These are phyloP conservation scores for Barbus barbus DNA, from an alignment of 2,113 vertebrate genomes.

Conservation along the genomic window DNA sequence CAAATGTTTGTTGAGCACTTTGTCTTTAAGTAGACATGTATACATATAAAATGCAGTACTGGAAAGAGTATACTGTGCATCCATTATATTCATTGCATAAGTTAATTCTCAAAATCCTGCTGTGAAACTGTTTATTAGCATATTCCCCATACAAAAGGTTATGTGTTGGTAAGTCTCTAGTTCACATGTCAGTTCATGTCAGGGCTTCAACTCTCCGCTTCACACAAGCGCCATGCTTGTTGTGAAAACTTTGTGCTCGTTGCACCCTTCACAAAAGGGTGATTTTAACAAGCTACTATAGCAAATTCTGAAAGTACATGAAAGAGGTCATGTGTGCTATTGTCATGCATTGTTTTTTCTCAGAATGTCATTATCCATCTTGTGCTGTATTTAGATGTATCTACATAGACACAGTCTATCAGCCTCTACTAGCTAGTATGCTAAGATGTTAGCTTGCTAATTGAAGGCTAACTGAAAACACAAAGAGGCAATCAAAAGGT, in stretches of 20 bases:
- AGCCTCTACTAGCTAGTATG: background rate
- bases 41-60: conserved; percentile 15
- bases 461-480: background rate
- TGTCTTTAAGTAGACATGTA: conserved; percentile 22
- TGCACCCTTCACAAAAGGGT: background rate
- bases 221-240: background rate
- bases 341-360: background rate
- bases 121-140: background rate
- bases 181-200: conserved; percentile 31
- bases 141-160: background rate
- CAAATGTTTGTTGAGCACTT: conserved; percentile 43
- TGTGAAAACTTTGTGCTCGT: background rate
- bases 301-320: background rate
- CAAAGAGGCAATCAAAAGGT: background rate
- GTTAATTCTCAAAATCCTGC: background rate
- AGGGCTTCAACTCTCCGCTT: background rate
- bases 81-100: conserved; percentile 21
- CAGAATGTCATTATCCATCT: background rate
- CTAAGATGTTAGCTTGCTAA: conserved; percentile 2
- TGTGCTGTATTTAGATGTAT: background rate
- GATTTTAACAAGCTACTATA: background rate
- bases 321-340: background rate
- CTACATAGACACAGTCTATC: background rate
- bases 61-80: conserved; percentile 2
- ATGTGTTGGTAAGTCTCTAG: background rate